Base-by-base conservation (phyloP, 2,113 vertebrate species). In the Taurulus bubalis region DNA sequence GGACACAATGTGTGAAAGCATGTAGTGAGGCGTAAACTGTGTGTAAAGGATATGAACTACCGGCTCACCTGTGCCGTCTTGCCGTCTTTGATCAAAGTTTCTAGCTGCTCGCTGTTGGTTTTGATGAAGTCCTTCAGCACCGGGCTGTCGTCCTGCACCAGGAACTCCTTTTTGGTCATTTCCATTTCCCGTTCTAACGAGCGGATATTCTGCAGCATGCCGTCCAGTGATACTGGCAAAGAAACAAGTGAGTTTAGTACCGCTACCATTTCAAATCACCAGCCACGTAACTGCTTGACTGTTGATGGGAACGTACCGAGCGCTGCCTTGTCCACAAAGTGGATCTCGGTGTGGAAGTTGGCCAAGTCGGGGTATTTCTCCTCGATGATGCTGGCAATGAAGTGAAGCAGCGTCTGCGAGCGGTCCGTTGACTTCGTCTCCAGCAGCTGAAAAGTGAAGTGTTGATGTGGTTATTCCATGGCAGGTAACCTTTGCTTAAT, bases 371-470 rank as follows among this genome's bases (percentile, higher is more conserved):
- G 90, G 87, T 99, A 99, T 88, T 98, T 98, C 53, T 97, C 96
- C 1, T 75, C 91, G 85, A 99, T 96, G 91, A 98, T 96, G 42
- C 91, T 95, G 80, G 96, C 94, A 77, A 99, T 95, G 92, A 98
- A 99, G 30, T 99, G 96, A 89, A 99, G 93, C 68, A 99, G 89
- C 0, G 98, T 99, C 92, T 99, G 97, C 58, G 97, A 96, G 70
- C 98, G 96, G 70, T 99, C 97, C 0, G 98, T 99, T 0, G 98
- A 99, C 91, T 99, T 99, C 85, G 98, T 99, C 90, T 99, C 98
- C 90, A 99, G 82, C 40, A 99, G 94, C 98, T 99, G 86, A 38
- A 67, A 45, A n/a, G 20, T 42, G 15, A 36, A 74, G 72, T 4
- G 16, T 36, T 55, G 34, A 34, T 6, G 3, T 6, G 4, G 34